A percentile compares a stretch with the other conserved stretches of the same genome.
These are phyloP conservation scores for Eurypyga helias DNA, from an alignment of 2,113 vertebrate species.

Conservation along the genomic window DNA sequence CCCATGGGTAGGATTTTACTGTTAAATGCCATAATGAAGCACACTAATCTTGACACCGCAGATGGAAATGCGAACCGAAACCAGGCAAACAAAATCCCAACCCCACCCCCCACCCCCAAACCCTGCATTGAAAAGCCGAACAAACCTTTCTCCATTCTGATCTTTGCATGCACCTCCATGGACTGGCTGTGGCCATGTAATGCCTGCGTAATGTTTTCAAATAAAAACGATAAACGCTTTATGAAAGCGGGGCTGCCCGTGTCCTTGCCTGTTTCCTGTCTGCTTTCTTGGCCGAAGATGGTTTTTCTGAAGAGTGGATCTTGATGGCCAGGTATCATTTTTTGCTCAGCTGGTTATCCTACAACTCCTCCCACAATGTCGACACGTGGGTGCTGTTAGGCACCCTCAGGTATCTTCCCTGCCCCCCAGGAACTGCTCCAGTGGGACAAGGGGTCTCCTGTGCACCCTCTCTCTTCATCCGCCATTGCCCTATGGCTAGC, in stretches of 20 bases:
- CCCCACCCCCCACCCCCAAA: constrained; percentile 55
- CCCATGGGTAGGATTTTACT: constrained; percentile 87
- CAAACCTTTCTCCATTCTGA: constrained; percentile 79
- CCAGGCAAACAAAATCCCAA: constrained; percentile 61
- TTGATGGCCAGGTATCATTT: neutral
- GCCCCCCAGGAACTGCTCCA: neutral
- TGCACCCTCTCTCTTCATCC: neutral
- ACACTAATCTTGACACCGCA: constrained; percentile 77
- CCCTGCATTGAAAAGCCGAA: constrained; percentile 69
- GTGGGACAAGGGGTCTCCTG: neutral
- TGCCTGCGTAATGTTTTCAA: constrained; percentile 89
- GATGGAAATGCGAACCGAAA: constrained; percentile 77
- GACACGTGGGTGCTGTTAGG: neutral
- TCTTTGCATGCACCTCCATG: constrained; percentile 88
- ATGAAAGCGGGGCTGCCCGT: constrained; percentile 69
- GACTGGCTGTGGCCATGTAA: constrained; percentile 88
- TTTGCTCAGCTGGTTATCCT: neutral
- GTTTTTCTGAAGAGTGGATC: neutral
- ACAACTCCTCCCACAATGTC: neutral
- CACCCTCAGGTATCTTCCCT: neutral
- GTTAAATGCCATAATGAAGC: constrained; percentile 80
- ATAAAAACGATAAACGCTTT: constrained; percentile 86
- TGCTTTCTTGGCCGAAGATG: neutral
- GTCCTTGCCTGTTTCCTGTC: constrained; percentile 56
- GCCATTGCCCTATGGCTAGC: neutral